phyloP scores from a whole-genome alignment of 1,140 invertebrate species.

The Cardiocondyla obscurior region DNA sequence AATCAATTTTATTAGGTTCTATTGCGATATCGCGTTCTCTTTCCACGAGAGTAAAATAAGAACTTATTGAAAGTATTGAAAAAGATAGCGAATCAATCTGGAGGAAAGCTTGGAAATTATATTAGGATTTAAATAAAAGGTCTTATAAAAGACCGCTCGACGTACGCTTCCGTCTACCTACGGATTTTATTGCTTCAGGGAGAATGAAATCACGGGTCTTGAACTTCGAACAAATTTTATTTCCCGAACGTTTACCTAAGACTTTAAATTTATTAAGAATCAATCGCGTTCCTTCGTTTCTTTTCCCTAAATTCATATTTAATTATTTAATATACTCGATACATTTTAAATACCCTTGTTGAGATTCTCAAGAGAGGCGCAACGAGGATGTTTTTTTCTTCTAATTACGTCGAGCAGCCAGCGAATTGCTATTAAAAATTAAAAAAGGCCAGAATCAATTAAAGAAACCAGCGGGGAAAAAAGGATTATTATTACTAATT shows the following conservation, averaged over 20 bases:
- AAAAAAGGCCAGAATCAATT: background rate
- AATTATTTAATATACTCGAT: background rate
- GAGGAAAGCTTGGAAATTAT: background rate
- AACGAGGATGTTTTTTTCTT: background rate
- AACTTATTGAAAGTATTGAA: background rate
- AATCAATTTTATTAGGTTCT: background rate
- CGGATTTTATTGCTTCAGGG: background rate
- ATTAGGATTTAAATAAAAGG: background rate
- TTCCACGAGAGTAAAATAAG: background rate
- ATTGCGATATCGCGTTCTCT: background rate
- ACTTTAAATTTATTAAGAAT: slow-evolving; percentile 24
- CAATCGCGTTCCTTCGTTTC: background rate
- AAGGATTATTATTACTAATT: background rate
- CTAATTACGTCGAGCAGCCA: too few species aligned
- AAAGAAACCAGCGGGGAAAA: background rate
- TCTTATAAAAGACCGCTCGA: background rate
- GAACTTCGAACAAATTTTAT: background rate
- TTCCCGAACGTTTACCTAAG: background rate
- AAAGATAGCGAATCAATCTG: too few species aligned
- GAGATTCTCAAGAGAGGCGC: background rate
- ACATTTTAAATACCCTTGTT: background rate
- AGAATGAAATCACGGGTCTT: background rate
- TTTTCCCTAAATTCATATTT: too few species aligned
- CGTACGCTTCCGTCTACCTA: background rate
- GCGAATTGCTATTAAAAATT: too few species aligned